Percentiles rank a stretch among this genome's conserved stretches.
phyloP scores from a whole-genome alignment of 2,797 vertebrate genomes.

The Natrix natrix region DNA sequence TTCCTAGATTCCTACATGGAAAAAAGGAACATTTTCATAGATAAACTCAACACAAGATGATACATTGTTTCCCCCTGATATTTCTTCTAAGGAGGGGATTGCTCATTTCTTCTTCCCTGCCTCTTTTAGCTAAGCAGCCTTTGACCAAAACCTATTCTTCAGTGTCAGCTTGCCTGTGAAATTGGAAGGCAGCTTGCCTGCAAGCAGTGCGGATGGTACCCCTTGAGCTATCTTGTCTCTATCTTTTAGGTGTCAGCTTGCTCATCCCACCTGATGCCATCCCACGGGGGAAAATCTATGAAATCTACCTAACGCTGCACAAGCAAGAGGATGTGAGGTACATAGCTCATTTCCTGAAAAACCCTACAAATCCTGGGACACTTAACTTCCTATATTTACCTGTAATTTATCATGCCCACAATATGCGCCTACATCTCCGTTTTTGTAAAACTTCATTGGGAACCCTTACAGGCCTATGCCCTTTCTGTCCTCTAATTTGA shows the following conservation, averaged over 20 bases:
- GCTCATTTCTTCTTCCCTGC: not conserved
- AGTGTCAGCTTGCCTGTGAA: not conserved
- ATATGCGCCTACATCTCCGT: too few relatives aligned
- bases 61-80: not conserved
- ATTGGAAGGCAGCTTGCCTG: not conserved
- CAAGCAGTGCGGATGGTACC: not conserved
- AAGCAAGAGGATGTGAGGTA: slow-evolving; percentile 97
- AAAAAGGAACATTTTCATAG: not conserved
- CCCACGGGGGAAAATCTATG: slow-evolving; percentile 98
- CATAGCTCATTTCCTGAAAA: slow-evolving; percentile 63
- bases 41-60: not conserved
- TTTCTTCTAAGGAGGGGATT: not conserved
- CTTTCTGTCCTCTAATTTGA: not conserved
- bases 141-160: not conserved
- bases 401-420: not conserved
- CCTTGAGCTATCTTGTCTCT: not conserved
- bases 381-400: not conserved
- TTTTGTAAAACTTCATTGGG: not conserved
- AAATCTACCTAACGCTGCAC: slow-evolving; percentile 97
- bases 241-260: slow-evolving; percentile 85
- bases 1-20: not conserved
- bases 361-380: not conserved
- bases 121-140: not conserved
- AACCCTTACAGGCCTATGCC: not conserved
- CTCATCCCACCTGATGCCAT: slow-evolving; percentile 98